Percentiles rank a stretch among this genome's conserved stretches.
phyloP scores from a whole-genome alignment of 2,113 vertebrate genomes.

The Antechinus flavipes region DNA sequence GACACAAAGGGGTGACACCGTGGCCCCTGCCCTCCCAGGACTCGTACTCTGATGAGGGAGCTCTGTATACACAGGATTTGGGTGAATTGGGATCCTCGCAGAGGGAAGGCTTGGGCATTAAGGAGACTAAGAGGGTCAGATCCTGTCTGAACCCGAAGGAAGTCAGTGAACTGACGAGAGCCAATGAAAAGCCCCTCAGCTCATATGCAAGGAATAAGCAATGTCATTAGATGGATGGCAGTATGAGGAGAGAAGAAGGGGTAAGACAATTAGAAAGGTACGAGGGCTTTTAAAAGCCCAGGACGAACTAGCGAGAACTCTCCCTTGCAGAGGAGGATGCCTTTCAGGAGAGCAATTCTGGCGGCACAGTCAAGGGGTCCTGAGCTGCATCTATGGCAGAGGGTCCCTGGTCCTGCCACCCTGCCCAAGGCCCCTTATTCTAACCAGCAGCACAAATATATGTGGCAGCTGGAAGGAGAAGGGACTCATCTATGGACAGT shows the following conservation, averaged over 20 bases:
- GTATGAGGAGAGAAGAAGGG: not conserved
- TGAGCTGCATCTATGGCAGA: not conserved
- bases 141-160: not conserved
- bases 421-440: not conserved
- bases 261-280: not conserved
- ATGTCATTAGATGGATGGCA: not conserved
- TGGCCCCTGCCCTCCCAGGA: not conserved
- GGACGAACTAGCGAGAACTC: not conserved
- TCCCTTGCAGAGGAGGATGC: not conserved
- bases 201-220: not conserved
- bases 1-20: not conserved
- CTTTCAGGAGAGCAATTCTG: not conserved
- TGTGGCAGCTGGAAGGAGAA: not conserved
- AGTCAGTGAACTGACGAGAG: not conserved
- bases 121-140: not conserved
- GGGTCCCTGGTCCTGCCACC: not conserved
- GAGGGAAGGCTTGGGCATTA: not conserved
- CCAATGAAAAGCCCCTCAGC: not conserved
- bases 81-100: not conserved
- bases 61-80: not conserved
- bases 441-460: not conserved
- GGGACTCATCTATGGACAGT: not conserved
- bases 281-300: not conserved
- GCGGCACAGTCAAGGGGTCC: not conserved
- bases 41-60: not conserved